These are phyloP conservation scores for Phyllostomus discolor DNA, from an alignment of 2,113 vertebrate species.

Conservation along the genomic window DNA sequence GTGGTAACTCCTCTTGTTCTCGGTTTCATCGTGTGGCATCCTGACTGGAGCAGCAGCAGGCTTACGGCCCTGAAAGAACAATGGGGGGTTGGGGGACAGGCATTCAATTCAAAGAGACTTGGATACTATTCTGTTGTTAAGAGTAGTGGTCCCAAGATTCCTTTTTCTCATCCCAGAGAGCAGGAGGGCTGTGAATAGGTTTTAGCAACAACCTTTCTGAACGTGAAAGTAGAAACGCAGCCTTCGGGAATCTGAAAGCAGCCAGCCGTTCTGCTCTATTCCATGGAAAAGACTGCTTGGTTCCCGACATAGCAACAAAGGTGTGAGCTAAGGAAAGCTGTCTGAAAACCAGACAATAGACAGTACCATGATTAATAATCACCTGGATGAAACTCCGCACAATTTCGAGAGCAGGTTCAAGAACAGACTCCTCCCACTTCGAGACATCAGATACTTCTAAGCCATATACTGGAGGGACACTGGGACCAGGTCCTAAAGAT, in stretches of 20 bases:
- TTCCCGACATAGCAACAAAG: background rate
- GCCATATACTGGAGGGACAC: slow-evolving; percentile 88
- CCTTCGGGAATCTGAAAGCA: slow-evolving; percentile 14
- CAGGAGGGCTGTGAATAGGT: slow-evolving; percentile 31
- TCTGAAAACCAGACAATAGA: background rate
- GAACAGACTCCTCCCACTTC: slow-evolving; percentile 89
- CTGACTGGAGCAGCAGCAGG: slow-evolving; percentile 84
- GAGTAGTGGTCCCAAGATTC: slow-evolving; percentile 22
- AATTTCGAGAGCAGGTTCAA: slow-evolving; percentile 91
- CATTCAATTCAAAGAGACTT: background rate
- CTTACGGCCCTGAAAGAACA: slow-evolving; percentile 79
- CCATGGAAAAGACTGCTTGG: background rate
- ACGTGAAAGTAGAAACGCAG: slow-evolving; percentile 16
- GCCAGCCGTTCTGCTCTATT: slow-evolving; percentile 25
- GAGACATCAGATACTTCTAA: slow-evolving; percentile 91
- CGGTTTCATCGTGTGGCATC: slow-evolving; percentile 66
- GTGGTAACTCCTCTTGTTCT: slow-evolving; percentile 86
- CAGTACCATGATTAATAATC: slow-evolving; percentile 16
- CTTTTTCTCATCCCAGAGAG: slow-evolving; percentile 24
- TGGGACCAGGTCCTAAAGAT: slow-evolving; percentile 87
- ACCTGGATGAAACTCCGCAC: slow-evolving; percentile 93
- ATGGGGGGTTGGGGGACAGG: fast-evolving
- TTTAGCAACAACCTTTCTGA: slow-evolving; percentile 52
- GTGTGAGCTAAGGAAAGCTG: background rate
- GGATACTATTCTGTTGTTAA: slow-evolving; percentile 20